These are phyloP conservation scores for Drosophila kambysellisi DNA, from an alignment of 2,888 invertebrate genomes.

Conservation along the genomic window DNA sequence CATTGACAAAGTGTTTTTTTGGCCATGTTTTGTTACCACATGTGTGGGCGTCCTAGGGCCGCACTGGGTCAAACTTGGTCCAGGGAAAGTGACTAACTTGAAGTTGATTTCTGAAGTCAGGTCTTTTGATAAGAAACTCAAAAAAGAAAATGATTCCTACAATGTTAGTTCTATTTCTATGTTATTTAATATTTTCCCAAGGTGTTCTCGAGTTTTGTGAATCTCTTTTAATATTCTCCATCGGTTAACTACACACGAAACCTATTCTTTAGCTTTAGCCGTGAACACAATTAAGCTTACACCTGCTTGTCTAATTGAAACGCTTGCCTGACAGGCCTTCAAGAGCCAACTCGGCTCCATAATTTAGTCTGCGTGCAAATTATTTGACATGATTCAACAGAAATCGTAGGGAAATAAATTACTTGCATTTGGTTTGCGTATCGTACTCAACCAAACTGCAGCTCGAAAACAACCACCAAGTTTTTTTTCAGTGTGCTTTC, in stretches of 20 bases:
- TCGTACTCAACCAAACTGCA: conserved; percentile 21
- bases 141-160: not conserved
- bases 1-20: conserved; percentile 39
- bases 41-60: conserved; percentile 27
- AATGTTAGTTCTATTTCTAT: not conserved
- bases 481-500: not conserved
- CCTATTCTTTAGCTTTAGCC: not conserved
- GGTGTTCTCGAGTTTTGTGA: not conserved
- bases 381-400: conserved; percentile 73
- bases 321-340: conserved; percentile 42
- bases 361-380: conserved; percentile 52
- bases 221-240: not conserved
- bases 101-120: not conserved
- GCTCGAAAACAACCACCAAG: conserved; percentile 5
- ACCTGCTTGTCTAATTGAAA: conserved; percentile 32
- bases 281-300: conserved; percentile 12
- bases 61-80: conserved; percentile 34
- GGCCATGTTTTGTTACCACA: conserved; percentile 18
- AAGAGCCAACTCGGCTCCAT: conserved; percentile 38
- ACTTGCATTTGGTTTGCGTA: conserved; percentile 12
- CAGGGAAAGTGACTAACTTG: not conserved
- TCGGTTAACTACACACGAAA: not conserved
- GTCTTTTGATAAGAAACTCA: conserved; percentile 2
- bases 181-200: not conserved
- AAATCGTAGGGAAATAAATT: conserved; percentile 33